A percentile compares a stretch with the other conserved stretches of the same genome.
Conservation (phyloP, 2,888 invertebrate genomes). For the Antheraea yamamai region DNA sequence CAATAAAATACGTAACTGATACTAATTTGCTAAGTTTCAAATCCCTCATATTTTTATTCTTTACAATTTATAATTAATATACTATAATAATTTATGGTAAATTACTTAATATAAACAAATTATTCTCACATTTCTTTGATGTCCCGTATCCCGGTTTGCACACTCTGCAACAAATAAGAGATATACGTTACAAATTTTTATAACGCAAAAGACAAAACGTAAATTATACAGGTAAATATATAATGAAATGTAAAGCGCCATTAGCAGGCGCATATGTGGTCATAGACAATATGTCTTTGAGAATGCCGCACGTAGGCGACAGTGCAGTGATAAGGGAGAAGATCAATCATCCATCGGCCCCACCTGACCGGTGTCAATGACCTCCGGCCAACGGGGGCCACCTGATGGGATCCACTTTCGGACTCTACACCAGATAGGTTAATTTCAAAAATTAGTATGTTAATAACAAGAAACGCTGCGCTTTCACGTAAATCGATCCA, state of each 20-base stretch:
- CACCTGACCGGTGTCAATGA: constrained; percentile 77
- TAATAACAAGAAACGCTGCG: constrained; percentile 34
- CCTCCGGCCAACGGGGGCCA: constrained; percentile 60
- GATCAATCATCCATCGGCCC: constrained; percentile 79
- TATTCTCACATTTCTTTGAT: constrained; percentile 64
- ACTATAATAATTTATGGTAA: constrained; percentile 18
- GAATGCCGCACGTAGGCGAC: constrained; percentile 77
- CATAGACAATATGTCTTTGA: constrained; percentile 78
- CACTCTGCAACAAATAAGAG: constrained; percentile 66
- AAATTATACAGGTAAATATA: constrained; percentile 32
- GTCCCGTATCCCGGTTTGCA: constrained; percentile 47
- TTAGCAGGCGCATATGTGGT: constrained; percentile 61
- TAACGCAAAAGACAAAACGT: constrained; percentile 25
- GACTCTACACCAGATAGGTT: constrained; percentile 54
- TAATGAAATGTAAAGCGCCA: constrained; percentile 40
- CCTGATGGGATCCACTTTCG: constrained; percentile 70
- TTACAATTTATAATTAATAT: constrained; percentile 20
- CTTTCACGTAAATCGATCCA: constrained; percentile 37
- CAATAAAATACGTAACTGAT: constrained; percentile 35
- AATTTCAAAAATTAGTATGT: constrained; percentile 54
- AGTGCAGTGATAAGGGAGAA: constrained; percentile 74
- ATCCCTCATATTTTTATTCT: constrained; percentile 13
- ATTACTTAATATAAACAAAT: constrained; percentile 24
- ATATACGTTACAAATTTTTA: constrained; percentile 5
- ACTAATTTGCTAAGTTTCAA: not conserved